These are phyloP conservation scores for Spheniscus mendiculus DNA, from an alignment of 2,113 vertebrate species.

Conservation along the genomic window DNA sequence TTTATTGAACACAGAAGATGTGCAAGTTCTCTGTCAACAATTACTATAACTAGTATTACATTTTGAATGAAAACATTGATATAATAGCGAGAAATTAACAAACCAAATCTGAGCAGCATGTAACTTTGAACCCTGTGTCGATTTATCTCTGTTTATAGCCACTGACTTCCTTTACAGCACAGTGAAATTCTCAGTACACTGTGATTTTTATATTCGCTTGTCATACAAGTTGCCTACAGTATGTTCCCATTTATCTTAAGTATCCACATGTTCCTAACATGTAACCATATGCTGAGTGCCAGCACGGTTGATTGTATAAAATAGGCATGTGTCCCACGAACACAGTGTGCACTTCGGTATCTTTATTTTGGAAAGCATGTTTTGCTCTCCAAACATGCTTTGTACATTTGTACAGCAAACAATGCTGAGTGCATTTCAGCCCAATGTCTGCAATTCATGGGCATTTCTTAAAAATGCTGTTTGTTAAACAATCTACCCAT, in stretches of 20 bases:
- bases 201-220: not conserved
- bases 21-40: not conserved
- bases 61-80: not conserved
- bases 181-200: not conserved
- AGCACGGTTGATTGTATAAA: fast-evolving
- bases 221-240: not conserved
- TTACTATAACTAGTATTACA: not conserved
- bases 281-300: not conserved
- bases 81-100: not conserved
- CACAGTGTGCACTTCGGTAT: not conserved
- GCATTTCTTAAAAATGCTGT: not conserved
- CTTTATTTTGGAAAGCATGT: not conserved
- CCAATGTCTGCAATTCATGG: not conserved
- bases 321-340: not conserved
- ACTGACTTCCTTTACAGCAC: not conserved
- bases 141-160: not conserved
- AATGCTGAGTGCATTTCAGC: not conserved
- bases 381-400: too few species aligned
- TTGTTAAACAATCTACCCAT: not conserved
- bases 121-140: not conserved
- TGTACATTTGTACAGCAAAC: too few species aligned
- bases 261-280: not conserved
- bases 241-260: not conserved
- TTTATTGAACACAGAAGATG: not conserved
- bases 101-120: not conserved